phyloP scores from a whole-genome alignment of 1,140 invertebrate species.

The Hyphantria cunea region DNA sequence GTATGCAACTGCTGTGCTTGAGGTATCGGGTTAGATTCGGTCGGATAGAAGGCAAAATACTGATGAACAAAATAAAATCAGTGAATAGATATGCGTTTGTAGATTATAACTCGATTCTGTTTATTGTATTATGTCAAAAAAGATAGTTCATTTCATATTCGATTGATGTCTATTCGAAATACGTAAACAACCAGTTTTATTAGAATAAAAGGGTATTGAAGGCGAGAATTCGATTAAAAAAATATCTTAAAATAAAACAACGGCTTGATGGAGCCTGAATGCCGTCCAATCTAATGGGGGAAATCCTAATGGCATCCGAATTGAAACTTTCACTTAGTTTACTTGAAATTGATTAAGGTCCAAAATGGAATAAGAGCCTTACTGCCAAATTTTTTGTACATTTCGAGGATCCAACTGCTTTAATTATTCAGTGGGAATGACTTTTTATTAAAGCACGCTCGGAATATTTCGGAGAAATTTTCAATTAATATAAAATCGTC shows the following conservation, averaged over 20 bases:
- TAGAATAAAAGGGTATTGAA: too few relatives aligned
- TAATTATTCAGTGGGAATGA: slow-evolving; percentile 1
- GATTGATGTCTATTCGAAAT: too few relatives aligned
- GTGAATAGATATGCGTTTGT: too few relatives aligned
- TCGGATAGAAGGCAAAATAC: too few relatives aligned
- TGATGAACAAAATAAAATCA: too few relatives aligned
- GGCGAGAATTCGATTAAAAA: not conserved
- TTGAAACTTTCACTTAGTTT: slow-evolving; percentile 55
- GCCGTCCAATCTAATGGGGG: slow-evolving; percentile 23
- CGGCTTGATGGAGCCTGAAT: slow-evolving; percentile 29
- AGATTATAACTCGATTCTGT: too few relatives aligned
- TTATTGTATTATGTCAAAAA: too few relatives aligned
- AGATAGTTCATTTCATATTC: too few relatives aligned
- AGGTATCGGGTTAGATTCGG: too few relatives aligned
- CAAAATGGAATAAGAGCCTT: slow-evolving; percentile 38
- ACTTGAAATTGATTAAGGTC: slow-evolving; percentile 51
- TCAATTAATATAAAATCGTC: not conserved
- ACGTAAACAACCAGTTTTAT: too few relatives aligned
- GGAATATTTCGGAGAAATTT: not conserved
- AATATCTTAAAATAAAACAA: slow-evolving; percentile 14
- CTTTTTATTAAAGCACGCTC: not conserved
- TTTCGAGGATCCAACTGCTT: slow-evolving; percentile 8
- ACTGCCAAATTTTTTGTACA: slow-evolving; percentile 29
- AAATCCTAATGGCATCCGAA: slow-evolving; percentile 41
- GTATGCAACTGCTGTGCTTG: too few relatives aligned